Evolutionary conservation across 2,888 invertebrate species (phyloP), one percentile per base, ranked within the genome.

Genomic region (Drosophila nigritarsus): DNA sequence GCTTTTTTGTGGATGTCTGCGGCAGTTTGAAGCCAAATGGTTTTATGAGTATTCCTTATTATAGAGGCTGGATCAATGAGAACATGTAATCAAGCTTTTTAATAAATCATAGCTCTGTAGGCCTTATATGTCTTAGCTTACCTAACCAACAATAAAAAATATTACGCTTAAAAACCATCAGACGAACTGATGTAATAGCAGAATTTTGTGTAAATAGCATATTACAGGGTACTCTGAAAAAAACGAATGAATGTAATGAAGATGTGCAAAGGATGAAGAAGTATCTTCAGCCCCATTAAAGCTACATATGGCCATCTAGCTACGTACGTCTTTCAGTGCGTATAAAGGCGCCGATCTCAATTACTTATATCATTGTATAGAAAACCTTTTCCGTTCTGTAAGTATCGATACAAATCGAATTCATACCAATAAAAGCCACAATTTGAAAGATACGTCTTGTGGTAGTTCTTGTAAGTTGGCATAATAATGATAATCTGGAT

Each of bases 21-120:
- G 91, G 88, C 8, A 73, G 80, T 15, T 56, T 24, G 0, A 66
- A 79, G 65, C 91, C 93, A 29, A 92, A 93, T 85, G 92, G 93
- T 27, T 92, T 91, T 65, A 86, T 90, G 34, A 91, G 87, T 51
- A 75, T 92, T 1, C 73, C 76, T 20, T 53, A 82, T 48, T 87
- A 88, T 29, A 42, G 49, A 5, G 68, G 75, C 2, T 91, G 91
- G 92, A 91, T 91, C 40, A 53, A 73, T 6, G 79, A 68, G 8
- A 69, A 80, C 29, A 40, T 49, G 40, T 67, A 40, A 65, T 27
- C 5, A 8, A 30, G 15, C 15, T 42, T 8, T 18, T 15, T 24
- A 0, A 40, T 15, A 56, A 55, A 40, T 13, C 11, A 13, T 13
- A 55, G 9, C 27, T 55, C 15, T n/a, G 5, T 34, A 11, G 15